These are phyloP conservation scores for Drosophila paramelanica DNA, from an alignment of 2,888 invertebrate species.

Conservation along the genomic window DNA sequence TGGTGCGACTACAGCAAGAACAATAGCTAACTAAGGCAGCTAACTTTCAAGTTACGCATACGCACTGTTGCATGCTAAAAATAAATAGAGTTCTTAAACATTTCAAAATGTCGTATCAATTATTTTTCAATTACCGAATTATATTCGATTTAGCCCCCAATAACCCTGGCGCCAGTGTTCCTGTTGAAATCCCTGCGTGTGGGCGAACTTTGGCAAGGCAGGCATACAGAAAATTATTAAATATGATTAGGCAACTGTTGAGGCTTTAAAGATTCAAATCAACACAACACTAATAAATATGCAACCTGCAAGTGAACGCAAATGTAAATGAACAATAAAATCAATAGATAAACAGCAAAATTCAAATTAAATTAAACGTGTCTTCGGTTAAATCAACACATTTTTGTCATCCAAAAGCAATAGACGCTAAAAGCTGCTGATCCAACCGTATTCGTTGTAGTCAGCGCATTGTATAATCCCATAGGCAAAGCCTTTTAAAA, in stretches of 20 bases:
- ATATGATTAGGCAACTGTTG: too few species aligned
- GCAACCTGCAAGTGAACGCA: too few species aligned
- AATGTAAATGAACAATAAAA: neutral
- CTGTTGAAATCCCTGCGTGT: too few species aligned
- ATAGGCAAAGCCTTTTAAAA: slow-evolving; percentile 14
- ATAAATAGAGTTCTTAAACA: neutral
- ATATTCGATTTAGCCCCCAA: too few species aligned
- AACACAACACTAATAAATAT: too few species aligned
- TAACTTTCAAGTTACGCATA: slow-evolving; percentile 30
- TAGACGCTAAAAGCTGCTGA: neutral
- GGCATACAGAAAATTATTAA: too few species aligned
- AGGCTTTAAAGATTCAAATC: too few species aligned
- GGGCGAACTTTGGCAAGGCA: too few species aligned
- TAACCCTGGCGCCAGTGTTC: too few species aligned
- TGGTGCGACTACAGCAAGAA: slow-evolving; percentile 17
- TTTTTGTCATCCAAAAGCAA: slow-evolving; percentile 11
- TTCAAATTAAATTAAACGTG: slow-evolving; percentile 45
- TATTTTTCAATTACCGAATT: too few species aligned
- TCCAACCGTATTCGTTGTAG: slow-evolving; percentile 13
- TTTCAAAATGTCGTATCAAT: too few species aligned
- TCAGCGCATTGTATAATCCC: slow-evolving; percentile 26
- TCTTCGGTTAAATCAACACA: slow-evolving; percentile 28
- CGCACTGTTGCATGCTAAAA: slow-evolving; percentile 36
- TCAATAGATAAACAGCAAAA: slow-evolving; percentile 12
- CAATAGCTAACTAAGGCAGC: slow-evolving; percentile 22